Conservation (phyloP, 2,797 vertebrate genomes). For the Chrysolophus pictus region DNA sequence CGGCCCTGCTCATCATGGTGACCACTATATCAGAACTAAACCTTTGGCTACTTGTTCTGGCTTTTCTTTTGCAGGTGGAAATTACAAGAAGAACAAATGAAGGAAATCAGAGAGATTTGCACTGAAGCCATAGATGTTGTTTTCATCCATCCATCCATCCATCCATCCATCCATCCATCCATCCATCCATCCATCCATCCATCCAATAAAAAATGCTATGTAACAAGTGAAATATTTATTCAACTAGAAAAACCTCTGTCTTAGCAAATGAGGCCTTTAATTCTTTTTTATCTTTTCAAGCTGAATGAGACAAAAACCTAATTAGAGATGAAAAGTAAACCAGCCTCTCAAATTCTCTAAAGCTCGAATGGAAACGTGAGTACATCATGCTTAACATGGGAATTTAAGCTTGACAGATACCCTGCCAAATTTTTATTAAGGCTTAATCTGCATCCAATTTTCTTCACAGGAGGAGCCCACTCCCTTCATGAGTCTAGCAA, state of each 20-base stretch:
- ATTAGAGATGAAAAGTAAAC: constrained; percentile 42
- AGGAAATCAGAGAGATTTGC: neutral
- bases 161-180: neutral
- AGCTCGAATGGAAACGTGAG: neutral
- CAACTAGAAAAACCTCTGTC: neutral
- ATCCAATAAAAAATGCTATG: constrained; percentile 13
- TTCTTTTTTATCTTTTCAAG: neutral
- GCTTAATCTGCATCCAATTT: neutral
- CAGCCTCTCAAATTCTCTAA: neutral
- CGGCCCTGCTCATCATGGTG: neutral
- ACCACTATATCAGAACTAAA: neutral
- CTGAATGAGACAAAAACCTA: neutral
- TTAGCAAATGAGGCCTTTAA: neutral
- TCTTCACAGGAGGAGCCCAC: neutral
- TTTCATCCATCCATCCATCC: neutral
- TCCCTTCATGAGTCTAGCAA: neutral
- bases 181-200: neutral
- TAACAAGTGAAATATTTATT: constrained; percentile 17
- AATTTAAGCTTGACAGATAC: constrained; percentile 2
- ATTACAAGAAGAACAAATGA: neutral
- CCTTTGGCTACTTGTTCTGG: neutral
- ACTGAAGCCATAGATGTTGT: neutral
- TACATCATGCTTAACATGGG: neutral
- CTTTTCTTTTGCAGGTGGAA: neutral
- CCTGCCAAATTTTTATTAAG: constrained; percentile 18